These are phyloP conservation scores for Loris lydekkerianus DNA, from an alignment of 2,797 vertebrate species.

Conservation along the genomic window DNA sequence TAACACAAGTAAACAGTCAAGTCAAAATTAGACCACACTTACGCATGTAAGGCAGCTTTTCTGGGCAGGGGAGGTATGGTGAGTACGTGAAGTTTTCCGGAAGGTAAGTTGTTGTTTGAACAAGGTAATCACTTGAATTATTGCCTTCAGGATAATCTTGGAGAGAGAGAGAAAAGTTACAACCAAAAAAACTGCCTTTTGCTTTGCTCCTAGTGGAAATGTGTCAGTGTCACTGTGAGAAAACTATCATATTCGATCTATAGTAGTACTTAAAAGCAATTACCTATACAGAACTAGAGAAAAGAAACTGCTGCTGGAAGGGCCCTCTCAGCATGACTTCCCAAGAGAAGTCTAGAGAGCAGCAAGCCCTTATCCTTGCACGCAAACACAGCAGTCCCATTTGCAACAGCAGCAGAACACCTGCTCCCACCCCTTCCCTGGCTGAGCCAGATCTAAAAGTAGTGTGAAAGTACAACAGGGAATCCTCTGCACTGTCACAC, in stretches of 20 bases:
- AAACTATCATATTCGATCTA: background rate
- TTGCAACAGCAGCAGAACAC: background rate
- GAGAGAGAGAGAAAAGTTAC: conserved; percentile 82
- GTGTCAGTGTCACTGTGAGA: background rate
- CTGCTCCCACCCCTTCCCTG: background rate
- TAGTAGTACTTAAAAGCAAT: conserved; percentile 26
- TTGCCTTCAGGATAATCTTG: conserved; percentile 97
- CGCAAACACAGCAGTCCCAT: background rate
- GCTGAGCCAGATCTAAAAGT: background rate
- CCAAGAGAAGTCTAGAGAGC: background rate
- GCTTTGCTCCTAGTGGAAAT: conserved; percentile 9
- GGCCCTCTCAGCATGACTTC: background rate
- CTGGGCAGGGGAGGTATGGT: conserved; percentile 95
- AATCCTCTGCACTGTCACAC: background rate
- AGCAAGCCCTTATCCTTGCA: fast-evolving
- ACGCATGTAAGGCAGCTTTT: conserved; percentile 99
- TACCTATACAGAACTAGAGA: background rate
- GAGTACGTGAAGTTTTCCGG: conserved; percentile 98
- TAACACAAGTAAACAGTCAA: conserved; percentile 30
- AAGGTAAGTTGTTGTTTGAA: conserved; percentile 95
- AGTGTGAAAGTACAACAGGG: background rate
- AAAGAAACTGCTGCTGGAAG: background rate
- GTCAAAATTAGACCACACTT: conserved; percentile 86
- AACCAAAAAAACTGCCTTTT: conserved; percentile 33
- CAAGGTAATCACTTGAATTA: conserved; percentile 96